phyloP scores from a whole-genome alignment of 2,113 vertebrate genomes.

The Glaucomys volans region DNA sequence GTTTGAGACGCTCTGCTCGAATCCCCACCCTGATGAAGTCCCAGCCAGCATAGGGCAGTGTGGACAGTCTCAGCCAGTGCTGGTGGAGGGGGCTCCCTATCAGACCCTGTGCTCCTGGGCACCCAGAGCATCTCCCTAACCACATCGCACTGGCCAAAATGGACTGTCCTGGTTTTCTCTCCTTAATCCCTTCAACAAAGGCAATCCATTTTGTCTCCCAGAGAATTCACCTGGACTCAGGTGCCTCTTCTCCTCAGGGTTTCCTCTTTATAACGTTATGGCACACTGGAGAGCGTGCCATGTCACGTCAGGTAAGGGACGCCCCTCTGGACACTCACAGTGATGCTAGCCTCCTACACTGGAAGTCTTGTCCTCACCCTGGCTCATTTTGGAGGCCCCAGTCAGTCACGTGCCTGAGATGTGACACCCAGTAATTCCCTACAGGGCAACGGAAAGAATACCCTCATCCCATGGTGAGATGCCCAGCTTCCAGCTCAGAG shows the following conservation, averaged over 20 bases:
- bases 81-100: rapidly evolving
- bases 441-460: rapidly evolving
- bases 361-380: background rate
- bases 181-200: background rate
- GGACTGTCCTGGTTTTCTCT: background rate
- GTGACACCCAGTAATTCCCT: background rate
- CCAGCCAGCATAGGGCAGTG: background rate
- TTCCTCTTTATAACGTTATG: background rate
- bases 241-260: background rate
- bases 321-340: background rate
- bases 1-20: no score
- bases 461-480: background rate
- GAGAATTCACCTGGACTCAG: background rate
- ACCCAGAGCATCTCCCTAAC: background rate
- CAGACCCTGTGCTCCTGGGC: background rate
- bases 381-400: background rate
- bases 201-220: background rate
- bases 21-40: background rate
- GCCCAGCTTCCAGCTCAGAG: no score
- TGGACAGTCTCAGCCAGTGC: no score
- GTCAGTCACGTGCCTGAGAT: background rate
- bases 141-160: background rate
- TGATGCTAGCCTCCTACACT: background rate
- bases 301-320: background rate
- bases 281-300: background rate